A percentile compares a stretch with the other conserved stretches of the same genome.
Conservation (phyloP, 2,888 invertebrate species). For the Pharmacophagus antenor region DNA sequence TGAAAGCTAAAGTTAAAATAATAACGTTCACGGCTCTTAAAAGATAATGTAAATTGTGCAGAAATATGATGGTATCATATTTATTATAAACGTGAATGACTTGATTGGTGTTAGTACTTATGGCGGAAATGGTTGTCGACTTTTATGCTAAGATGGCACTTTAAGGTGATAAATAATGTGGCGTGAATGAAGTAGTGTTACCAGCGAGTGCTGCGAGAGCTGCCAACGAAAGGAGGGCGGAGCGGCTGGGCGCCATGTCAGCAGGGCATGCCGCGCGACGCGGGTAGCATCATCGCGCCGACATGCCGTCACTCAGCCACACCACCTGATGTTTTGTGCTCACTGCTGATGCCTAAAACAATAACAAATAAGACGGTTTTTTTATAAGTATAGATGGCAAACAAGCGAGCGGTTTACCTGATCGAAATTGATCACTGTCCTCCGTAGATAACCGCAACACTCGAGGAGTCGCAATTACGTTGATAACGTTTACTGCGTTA, state of each 20-base stretch:
- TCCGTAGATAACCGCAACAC: too few relatives aligned
- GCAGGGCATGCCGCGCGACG: slow-evolving; percentile 71
- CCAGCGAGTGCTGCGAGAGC: slow-evolving; percentile 75
- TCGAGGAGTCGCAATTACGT: too few relatives aligned
- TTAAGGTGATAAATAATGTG: neutral
- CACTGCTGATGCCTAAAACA: slow-evolving; percentile 41
- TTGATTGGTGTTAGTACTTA: too few relatives aligned
- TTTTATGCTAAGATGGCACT: neutral
- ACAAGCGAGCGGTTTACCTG: too few relatives aligned
- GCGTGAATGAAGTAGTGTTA: slow-evolving; percentile 36
- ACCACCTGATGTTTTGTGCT: slow-evolving; percentile 35
- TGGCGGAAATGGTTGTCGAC: neutral
- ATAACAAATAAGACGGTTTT: neutral
- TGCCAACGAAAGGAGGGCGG: slow-evolving; percentile 75
- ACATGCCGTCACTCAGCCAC: slow-evolving; percentile 48
- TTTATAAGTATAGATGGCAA: too few relatives aligned
- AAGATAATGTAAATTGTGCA: too few relatives aligned
- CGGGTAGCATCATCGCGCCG: slow-evolving; percentile 70
- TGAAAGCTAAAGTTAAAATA: too few relatives aligned
- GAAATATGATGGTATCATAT: too few relatives aligned
- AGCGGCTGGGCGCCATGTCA: slow-evolving; percentile 79
- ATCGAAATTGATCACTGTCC: too few relatives aligned
- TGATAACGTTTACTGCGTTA: too few relatives aligned
- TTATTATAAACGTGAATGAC: too few relatives aligned
- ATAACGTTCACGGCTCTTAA: too few relatives aligned